Conservation (phyloP, 1,140 invertebrate species). For the Steinernema khuongi region DNA sequence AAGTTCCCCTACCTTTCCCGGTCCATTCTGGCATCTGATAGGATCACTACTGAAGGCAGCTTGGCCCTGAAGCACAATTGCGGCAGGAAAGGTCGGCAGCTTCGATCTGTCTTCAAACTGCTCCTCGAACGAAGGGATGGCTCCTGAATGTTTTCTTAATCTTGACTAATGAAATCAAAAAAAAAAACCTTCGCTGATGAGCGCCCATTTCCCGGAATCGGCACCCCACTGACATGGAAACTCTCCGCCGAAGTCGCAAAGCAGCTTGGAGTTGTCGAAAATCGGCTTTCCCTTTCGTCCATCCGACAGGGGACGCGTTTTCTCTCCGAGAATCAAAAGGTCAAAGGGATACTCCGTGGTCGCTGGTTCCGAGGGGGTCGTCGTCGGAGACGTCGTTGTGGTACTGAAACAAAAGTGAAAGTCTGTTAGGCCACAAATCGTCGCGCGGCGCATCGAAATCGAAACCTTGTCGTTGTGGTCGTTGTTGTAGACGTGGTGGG, state of each 20-base stretch:
- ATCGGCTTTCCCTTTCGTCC: conserved; percentile 41
- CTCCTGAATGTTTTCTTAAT: conserved; percentile 34
- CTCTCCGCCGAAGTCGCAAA: conserved; percentile 54
- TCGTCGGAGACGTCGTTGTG: conserved; percentile 4
- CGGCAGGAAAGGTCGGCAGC: conserved; percentile 49
- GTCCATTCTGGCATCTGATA: conserved; percentile 47
- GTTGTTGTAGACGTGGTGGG: conserved; percentile 16
- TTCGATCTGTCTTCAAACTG: conserved; percentile 28
- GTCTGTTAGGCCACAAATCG: background rate
- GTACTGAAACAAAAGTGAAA: conserved; percentile 20
- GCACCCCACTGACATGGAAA: conserved; percentile 57
- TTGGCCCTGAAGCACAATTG: conserved; percentile 53
- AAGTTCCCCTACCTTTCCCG: conserved; percentile 44
- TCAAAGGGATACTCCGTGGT: conserved; percentile 45
- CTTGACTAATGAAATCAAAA: conserved; percentile 20
- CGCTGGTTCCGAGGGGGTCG: conserved; percentile 10
- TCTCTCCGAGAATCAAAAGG: conserved; percentile 49
- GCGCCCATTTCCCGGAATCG: conserved; percentile 54
- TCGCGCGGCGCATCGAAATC: conserved; percentile 19
- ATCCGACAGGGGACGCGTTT: conserved; percentile 50
- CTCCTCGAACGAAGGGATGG: conserved; percentile 52
- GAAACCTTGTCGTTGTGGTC: conserved; percentile 25
- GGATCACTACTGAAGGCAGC: conserved; percentile 55
- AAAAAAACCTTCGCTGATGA: conserved; percentile 49
- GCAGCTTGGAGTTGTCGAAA: conserved; percentile 46